These are phyloP conservation scores for Gallirallus australis DNA, from an alignment of 2,797 vertebrate genomes.

Conservation along the genomic window DNA sequence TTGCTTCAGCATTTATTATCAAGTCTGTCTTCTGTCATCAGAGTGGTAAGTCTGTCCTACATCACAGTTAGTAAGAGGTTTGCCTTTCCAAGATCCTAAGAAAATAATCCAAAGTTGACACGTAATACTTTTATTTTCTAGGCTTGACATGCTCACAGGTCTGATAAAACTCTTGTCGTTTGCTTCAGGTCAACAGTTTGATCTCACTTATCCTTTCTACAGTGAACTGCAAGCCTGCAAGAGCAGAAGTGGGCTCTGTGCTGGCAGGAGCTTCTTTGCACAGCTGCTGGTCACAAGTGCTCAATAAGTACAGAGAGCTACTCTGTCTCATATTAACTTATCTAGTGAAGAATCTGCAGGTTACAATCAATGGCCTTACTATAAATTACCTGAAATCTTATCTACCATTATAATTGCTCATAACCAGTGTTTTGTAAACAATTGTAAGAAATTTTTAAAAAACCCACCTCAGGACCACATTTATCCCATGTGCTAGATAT, in stretches of 20 bases:
- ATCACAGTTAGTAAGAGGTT: neutral
- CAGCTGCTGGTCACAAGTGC: neutral
- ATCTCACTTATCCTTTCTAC: neutral
- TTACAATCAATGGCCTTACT: neutral
- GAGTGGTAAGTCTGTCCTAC: neutral
- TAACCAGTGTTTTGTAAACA: neutral
- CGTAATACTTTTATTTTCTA: neutral
- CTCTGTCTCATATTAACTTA: neutral
- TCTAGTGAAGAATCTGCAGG: neutral
- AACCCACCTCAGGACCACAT: neutral
- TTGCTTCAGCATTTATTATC: conserved; percentile 1
- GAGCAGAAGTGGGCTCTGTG: neutral
- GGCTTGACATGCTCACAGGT: neutral
- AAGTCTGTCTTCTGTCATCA: conserved; percentile 2
- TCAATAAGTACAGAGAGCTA: neutral
- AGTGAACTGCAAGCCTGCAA: neutral
- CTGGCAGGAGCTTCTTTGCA: neutral
- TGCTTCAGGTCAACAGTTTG: conserved; percentile 17
- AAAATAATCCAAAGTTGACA: neutral
- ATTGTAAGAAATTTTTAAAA: neutral
- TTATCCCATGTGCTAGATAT: neutral
- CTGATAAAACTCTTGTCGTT: neutral
- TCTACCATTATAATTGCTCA: neutral
- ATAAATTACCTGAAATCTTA: neutral
- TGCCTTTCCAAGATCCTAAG: neutral